Conservation (phyloP, 2,888 invertebrate species). For the Rhorus exstirpatorius region DNA sequence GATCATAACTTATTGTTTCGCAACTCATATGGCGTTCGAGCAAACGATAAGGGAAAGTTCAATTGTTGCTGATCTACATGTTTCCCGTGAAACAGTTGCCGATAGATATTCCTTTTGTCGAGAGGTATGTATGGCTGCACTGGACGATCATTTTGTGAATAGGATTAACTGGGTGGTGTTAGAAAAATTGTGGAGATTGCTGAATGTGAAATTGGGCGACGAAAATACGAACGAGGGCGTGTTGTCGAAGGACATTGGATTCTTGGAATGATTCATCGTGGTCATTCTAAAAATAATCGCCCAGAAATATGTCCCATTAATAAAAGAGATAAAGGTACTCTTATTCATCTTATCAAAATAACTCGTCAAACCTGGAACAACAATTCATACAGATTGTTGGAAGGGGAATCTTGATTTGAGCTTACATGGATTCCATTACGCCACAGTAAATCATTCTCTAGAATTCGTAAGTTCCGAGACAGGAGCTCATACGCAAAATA, state of each 20-base stretch:
- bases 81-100: conserved; percentile 44
- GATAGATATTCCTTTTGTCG: conserved; percentile 55
- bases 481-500: conserved; percentile 4
- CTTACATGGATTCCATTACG: not conserved
- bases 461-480: conserved; percentile 8
- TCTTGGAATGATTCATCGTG: conserved; percentile 3
- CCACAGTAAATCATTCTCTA: not conserved
- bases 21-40: conserved; percentile 37
- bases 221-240: conserved; percentile 34
- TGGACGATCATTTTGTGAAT: conserved; percentile 23
- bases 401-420: not conserved
- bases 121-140: conserved; percentile 45
- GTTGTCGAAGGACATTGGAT: conserved; percentile 3
- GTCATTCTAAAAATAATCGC: conserved; percentile 38
- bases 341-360: conserved; percentile 1
- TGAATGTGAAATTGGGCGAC: conserved; percentile 45
- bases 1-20: conserved; percentile 50
- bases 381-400: conserved; percentile 30
- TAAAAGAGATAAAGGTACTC: conserved; percentile 22
- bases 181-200: conserved; percentile 45
- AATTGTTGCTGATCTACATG: conserved; percentile 15
- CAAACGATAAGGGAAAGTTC: conserved; percentile 37
- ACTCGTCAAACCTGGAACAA: not conserved
- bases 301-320: conserved; percentile 23
- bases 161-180: conserved; percentile 37